phyloP scores from a whole-genome alignment of 2,113 vertebrate species.

The Melanerpes aurifrons region DNA sequence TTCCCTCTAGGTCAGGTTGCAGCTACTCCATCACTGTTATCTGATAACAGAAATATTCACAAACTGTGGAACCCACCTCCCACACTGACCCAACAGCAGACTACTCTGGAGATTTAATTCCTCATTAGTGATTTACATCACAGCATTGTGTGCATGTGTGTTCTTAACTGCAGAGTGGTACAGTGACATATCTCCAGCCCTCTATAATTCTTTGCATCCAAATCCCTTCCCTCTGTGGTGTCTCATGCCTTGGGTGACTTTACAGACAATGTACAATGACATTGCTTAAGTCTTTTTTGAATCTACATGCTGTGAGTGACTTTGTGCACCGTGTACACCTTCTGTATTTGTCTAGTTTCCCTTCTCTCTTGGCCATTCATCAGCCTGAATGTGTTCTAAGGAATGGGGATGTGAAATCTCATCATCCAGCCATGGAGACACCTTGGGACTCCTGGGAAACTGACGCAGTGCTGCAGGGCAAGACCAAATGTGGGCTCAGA shows the following conservation, averaged over 20 bases:
- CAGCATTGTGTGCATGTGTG: neutral
- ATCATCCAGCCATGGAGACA: too few relatives aligned
- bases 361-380: neutral
- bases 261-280: neutral
- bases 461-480: neutral
- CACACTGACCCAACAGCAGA: too few relatives aligned
- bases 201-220: accelerated
- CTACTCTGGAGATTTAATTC: neutral
- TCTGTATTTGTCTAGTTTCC: neutral
- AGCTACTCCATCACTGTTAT: neutral
- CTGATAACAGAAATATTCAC: neutral
- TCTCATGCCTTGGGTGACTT: neutral
- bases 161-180: neutral
- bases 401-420: neutral
- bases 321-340: neutral
- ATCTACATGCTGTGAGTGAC: neutral
- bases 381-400: neutral
- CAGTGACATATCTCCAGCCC: neutral
- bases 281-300: neutral
- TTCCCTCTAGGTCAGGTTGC: neutral
- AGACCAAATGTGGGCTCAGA: neutral
- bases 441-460: neutral
- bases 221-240: neutral
- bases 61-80: neutral
- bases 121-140: neutral